Evolutionary conservation across 2,797 vertebrate genomes (phyloP).

Genomic region (Leptodactylus fallax): DNA sequence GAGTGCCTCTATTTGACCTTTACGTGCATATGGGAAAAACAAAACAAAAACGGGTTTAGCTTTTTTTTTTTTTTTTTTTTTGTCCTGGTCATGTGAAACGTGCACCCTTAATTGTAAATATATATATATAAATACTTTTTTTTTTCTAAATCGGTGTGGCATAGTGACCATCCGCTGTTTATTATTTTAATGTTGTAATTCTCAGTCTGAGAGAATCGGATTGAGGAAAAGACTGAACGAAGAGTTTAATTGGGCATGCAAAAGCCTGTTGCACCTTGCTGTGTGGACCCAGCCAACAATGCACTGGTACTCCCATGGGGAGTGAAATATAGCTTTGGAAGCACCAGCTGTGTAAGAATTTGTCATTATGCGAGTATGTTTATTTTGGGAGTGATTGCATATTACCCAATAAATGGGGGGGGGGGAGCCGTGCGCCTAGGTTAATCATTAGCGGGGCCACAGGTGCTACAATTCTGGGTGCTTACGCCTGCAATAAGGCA

Average conservation of each 20-base stretch:
- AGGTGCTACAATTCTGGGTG: background rate
- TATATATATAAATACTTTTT: conserved; percentile 55
- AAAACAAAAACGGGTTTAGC: conserved; percentile 72
- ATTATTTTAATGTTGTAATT: conserved; percentile 69
- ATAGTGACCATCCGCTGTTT: conserved; percentile 75
- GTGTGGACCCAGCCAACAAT: conserved; percentile 21
- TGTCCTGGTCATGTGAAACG: conserved; percentile 77
- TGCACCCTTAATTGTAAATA: conserved; percentile 65
- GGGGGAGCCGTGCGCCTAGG: too few species aligned
- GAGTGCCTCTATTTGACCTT: conserved; percentile 82
- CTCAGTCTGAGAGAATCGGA: conserved; percentile 30
- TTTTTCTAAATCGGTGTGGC: conserved; percentile 74
- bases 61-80: conserved; percentile 60
- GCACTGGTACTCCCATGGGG: conserved; percentile 34
- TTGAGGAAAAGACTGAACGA: conserved; percentile 34
- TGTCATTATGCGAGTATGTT: conserved; percentile 7
- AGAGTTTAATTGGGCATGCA: conserved; percentile 9
- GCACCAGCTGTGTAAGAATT: conserved; percentile 21
- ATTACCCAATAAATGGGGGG: background rate
- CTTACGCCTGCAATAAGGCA: conserved; percentile 11
- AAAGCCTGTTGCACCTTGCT: conserved; percentile 41
- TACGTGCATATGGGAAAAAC: conserved; percentile 75
- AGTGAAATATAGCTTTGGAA: conserved; percentile 19
- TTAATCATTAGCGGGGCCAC: conserved; percentile 11
- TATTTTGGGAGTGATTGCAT: background rate